Conservation (phyloP, 2,888 invertebrate genomes). For the Chaetogeoica ovagalla region DNA sequence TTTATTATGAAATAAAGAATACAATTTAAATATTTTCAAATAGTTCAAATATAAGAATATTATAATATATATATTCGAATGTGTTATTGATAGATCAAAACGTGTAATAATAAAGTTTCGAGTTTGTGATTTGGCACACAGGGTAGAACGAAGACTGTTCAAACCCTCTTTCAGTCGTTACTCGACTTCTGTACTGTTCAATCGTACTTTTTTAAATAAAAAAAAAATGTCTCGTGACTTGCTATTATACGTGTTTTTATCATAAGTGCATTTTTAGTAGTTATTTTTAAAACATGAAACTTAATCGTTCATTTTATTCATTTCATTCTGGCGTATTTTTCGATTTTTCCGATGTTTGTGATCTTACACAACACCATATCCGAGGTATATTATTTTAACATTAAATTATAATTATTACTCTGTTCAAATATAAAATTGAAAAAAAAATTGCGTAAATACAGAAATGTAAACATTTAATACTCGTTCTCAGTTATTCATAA, state of each 20-base stretch:
- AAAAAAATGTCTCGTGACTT: not conserved
- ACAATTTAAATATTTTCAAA: too few species aligned
- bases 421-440: not conserved
- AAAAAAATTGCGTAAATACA: not conserved
- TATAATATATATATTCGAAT: not conserved
- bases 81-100: not conserved
- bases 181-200: slow-evolving; percentile 9
- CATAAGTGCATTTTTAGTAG: not conserved
- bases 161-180: slow-evolving; percentile 27
- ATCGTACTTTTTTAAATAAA: slow-evolving; percentile 16
- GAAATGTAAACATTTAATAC: not conserved
- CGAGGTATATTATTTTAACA: slow-evolving; percentile 34
- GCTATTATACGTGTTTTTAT: not conserved
- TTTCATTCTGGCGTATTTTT: slow-evolving; percentile 44
- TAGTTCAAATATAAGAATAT: not conserved
- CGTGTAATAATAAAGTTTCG: not conserved
- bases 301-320: slow-evolving; percentile 32
- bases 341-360: slow-evolving; percentile 18
- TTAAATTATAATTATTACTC: not conserved
- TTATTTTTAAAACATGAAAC: slow-evolving; percentile 29
- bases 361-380: slow-evolving; percentile 1
- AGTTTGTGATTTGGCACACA: not conserved
- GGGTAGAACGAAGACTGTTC: slow-evolving; percentile 1
- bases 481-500: too few species aligned
- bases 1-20: too few species aligned